phyloP scores from a whole-genome alignment of 2,888 invertebrate genomes.

The Noctua janthina region DNA sequence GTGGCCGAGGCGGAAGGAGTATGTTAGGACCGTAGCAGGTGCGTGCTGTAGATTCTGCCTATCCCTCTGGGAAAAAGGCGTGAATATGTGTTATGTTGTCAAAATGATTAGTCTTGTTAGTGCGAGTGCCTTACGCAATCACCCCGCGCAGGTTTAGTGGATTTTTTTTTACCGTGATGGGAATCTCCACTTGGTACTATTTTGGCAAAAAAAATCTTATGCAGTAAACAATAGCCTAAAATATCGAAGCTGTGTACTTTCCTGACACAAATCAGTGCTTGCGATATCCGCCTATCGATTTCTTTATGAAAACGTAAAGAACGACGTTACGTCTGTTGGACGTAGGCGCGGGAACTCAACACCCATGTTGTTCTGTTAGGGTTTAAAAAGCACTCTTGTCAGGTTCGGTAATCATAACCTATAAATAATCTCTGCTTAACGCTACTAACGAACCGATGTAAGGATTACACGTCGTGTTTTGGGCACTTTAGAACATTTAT shows the following conservation, averaged over 20 bases:
- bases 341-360: not conserved
- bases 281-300: constrained; percentile 13
- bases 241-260: constrained; percentile 3
- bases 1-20: not conserved
- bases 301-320: constrained; percentile 8
- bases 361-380: not conserved
- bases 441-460: not conserved
- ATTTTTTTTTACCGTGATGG: not conserved
- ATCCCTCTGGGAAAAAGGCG: not conserved
- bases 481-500: not conserved
- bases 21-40: not conserved
- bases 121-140: not conserved
- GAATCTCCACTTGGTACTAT: not conserved
- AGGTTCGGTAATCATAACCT: not conserved
- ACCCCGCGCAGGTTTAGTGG: not conserved
- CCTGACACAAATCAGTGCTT: constrained; percentile 27
- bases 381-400: not conserved
- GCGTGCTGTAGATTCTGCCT: not conserved
- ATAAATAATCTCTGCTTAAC: not conserved
- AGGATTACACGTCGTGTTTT: not conserved
- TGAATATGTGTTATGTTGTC: not conserved
- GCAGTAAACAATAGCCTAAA: constrained; percentile 4
- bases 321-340: not conserved
- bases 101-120: not conserved
- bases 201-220: not conserved